Conservation (phyloP, 2,113 vertebrate species). For the Malurus cyaneus region DNA sequence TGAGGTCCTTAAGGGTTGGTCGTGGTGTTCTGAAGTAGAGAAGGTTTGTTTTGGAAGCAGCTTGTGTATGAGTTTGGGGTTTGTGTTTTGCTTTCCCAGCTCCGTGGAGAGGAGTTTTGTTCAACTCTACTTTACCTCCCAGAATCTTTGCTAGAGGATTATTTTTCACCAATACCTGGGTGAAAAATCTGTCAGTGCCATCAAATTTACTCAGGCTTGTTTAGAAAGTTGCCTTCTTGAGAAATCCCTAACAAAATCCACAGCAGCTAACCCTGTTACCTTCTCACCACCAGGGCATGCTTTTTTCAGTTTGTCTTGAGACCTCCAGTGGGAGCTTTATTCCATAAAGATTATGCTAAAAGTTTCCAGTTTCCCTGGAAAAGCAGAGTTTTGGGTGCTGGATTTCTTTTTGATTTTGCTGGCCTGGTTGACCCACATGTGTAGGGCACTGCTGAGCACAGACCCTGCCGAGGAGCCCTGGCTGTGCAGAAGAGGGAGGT, state of each 20-base stretch:
- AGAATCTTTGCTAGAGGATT: not conserved
- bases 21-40: not conserved
- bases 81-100: not conserved
- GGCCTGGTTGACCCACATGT: not conserved
- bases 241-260: not conserved
- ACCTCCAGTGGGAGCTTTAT: not conserved
- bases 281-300: rapidly evolving
- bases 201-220: not conserved
- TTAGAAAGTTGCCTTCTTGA: not conserved
- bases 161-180: not conserved
- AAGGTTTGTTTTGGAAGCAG: not conserved
- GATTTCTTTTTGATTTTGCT: not conserved
- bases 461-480: not conserved
- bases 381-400: not conserved
- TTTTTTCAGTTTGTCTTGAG: not conserved
- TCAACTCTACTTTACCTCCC: not conserved
- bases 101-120: not conserved
- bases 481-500: not conserved
- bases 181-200: not conserved
- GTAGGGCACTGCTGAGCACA: not conserved
- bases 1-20: not conserved
- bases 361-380: not conserved
- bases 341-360: not conserved
- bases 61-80: not conserved
- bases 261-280: not conserved